Conservation (phyloP, 2,797 vertebrate genomes). For the Anguilla pacifica region DNA sequence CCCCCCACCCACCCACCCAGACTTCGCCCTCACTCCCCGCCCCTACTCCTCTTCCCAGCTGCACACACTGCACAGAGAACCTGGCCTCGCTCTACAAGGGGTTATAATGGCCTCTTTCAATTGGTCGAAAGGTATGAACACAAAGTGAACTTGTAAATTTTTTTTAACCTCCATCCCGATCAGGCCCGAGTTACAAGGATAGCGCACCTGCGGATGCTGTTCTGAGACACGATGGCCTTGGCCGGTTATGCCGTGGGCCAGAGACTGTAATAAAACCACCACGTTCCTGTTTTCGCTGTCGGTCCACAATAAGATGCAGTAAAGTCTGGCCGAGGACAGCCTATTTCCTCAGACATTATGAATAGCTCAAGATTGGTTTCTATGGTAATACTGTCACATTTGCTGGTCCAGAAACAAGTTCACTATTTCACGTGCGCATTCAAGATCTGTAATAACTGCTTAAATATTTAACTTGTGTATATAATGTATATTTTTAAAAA, state of each 20-base stretch:
- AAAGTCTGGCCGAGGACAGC: slow-evolving; percentile 38
- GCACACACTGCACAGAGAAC: slow-evolving; percentile 37
- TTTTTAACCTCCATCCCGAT: slow-evolving; percentile 41
- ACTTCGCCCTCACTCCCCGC: neutral
- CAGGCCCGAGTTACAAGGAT: slow-evolving; percentile 47
- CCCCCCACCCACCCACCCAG: neutral
- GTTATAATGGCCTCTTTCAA: slow-evolving; percentile 58
- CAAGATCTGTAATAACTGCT: neutral
- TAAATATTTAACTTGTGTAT: neutral
- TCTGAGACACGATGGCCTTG: slow-evolving; percentile 22
- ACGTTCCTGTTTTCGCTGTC: slow-evolving; percentile 39
- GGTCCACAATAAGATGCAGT: neutral
- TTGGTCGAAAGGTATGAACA: slow-evolving; percentile 58
- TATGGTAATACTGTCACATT: slow-evolving; percentile 54
- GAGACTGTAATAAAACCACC: neutral
- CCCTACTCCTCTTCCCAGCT: slow-evolving; percentile 20
- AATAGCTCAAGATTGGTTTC: slow-evolving; percentile 59
- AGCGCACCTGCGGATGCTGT: slow-evolving; percentile 49
- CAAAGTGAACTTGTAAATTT: slow-evolving; percentile 46
- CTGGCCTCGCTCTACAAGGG: slow-evolving; percentile 50
- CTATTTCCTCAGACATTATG: slow-evolving; percentile 54
- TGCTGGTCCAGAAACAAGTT: neutral
- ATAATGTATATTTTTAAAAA: neutral
- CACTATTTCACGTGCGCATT: neutral
- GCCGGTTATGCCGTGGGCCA: slow-evolving; percentile 11